Percentiles rank a stretch among this genome's conserved stretches.
Conservation (phyloP, 1,140 invertebrate species). For the Ditylenchus dipsaci region DNA sequence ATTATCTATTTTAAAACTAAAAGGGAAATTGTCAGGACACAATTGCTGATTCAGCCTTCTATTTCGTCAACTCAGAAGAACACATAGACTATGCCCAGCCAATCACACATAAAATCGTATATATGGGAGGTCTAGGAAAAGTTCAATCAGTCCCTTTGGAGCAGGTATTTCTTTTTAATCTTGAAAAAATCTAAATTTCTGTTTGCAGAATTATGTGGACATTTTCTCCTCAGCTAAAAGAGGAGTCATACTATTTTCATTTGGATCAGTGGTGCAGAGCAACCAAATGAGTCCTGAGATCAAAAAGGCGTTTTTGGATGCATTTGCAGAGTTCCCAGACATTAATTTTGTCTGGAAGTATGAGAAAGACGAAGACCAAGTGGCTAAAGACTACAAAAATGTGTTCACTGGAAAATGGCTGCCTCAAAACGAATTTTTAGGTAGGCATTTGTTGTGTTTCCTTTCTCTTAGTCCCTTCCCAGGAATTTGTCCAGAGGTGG, state of each 20-base stretch:
- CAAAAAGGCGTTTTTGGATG: conserved; percentile 9
- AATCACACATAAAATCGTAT: conserved; percentile 3
- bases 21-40: neutral
- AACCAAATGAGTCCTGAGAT: neutral
- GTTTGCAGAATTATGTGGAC: neutral
- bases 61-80: conserved; percentile 7
- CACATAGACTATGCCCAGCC: conserved; percentile 2
- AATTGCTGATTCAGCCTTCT: conserved; percentile 2
- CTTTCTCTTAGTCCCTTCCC: too few relatives aligned
- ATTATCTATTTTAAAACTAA: too few relatives aligned
- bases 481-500: too few relatives aligned
- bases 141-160: neutral
- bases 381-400: conserved; percentile 9
- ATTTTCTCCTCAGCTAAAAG: neutral
- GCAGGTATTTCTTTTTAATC: neutral
- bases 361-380: neutral
- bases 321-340: conserved; percentile 12
- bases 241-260: conserved; percentile 9
- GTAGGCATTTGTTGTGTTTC: neutral
- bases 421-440: conserved; percentile 11
- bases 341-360: conserved; percentile 2
- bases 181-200: neutral
- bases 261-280: conserved; percentile 2
- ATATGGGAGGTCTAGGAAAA: conserved; percentile 11
- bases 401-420: conserved; percentile 7